Conservation (phyloP, 2,113 vertebrate species). For the Gavialis gangeticus region DNA sequence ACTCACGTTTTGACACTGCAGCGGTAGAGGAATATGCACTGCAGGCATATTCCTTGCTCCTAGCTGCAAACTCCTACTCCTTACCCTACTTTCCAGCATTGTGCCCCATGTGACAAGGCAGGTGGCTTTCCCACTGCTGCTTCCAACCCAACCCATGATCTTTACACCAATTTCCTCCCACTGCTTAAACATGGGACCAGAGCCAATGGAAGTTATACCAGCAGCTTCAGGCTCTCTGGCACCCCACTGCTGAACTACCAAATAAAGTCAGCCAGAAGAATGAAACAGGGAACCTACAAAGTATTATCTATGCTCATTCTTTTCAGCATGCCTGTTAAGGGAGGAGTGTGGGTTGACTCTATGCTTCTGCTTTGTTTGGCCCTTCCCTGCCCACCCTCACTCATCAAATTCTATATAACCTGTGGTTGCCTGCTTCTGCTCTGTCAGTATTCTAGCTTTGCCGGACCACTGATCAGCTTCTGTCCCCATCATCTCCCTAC, state of each 20-base stretch:
- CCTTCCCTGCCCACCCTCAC: neutral
- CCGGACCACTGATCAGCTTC: neutral
- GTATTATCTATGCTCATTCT: neutral
- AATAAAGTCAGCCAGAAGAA: neutral
- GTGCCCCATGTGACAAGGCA: neutral
- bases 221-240: neutral
- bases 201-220: neutral
- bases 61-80: slow-evolving; percentile 15
- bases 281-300: neutral
- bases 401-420: neutral
- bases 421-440: neutral
- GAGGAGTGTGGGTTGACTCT: neutral
- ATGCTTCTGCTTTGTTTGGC: neutral
- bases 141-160: neutral
- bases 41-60: neutral
- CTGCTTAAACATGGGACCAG: neutral
- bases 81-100: slow-evolving; percentile 13
- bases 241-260: neutral
- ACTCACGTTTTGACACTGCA: neutral
- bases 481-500: neutral
- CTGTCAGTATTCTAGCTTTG: neutral
- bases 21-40: neutral
- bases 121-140: neutral
- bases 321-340: too few species aligned
- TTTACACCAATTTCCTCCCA: slow-evolving; percentile 13